A percentile compares a stretch with the other conserved stretches of the same genome.
Conservation (phyloP, 1,140 invertebrate species). For the Neodiprion pinetum region DNA sequence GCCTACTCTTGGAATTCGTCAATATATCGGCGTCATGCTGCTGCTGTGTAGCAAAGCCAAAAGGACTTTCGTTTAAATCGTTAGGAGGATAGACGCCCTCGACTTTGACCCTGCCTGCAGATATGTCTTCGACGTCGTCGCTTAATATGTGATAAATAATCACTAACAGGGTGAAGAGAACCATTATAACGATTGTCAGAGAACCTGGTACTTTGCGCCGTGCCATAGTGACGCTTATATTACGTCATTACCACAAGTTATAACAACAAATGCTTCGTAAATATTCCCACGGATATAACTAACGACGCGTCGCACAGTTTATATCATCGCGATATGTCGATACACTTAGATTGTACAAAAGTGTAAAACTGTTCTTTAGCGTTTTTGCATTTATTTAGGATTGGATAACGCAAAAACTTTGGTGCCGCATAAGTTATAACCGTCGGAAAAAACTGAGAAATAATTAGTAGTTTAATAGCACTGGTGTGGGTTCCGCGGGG, state of each 20-base stretch:
- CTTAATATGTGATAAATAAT: conserved; percentile 53
- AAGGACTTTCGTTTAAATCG: conserved; percentile 37
- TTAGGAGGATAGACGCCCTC: conserved; percentile 37
- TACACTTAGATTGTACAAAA: too few relatives aligned
- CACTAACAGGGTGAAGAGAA: conserved; percentile 44
- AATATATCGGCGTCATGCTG: conserved; percentile 31
- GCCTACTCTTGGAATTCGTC: conserved; percentile 22
- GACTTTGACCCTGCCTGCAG: conserved; percentile 32
- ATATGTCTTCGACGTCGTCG: conserved; percentile 45
- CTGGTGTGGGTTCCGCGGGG: too few relatives aligned
- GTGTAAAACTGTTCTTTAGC: too few relatives aligned
- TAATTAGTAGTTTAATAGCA: too few relatives aligned
- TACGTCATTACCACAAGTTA: neutral
- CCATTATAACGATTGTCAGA: conserved; percentile 46
- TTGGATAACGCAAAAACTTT: too few relatives aligned
- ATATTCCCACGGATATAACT: neutral
- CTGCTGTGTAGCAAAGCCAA: conserved; percentile 22
- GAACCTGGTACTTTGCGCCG: conserved; percentile 46
- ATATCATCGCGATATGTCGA: too few relatives aligned
- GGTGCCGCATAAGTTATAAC: too few relatives aligned
- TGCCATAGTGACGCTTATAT: conserved; percentile 37
- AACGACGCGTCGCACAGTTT: too few relatives aligned
- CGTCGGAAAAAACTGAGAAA: too few relatives aligned
- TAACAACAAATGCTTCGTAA: neutral
- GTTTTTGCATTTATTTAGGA: too few relatives aligned